Base-by-base conservation (phyloP, 64 coral and sea anemone genomes). In the Hydrozoanthus tunicans region DNA sequence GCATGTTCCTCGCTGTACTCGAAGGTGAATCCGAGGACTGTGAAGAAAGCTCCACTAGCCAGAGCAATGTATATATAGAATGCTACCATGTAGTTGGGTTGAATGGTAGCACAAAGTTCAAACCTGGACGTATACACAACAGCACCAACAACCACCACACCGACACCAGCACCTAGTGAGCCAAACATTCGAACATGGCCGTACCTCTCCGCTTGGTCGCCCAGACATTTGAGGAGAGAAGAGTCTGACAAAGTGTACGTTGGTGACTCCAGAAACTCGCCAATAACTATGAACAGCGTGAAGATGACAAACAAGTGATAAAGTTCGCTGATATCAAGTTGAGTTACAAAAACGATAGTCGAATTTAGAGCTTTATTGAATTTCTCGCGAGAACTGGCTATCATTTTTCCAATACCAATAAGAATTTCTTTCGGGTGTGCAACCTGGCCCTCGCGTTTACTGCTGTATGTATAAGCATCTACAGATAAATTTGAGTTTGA, bases 171-270 rank as follows among this genome's bases (percentile, higher is more conserved):
- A 13, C 84, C 84, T 15, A 88, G 13, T 6, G 84, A 88, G 23
- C 84, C 84, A n/a, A 88, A 88, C 84, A 88, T 88, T 88, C 84
- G 58, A 60, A 88, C 69, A 32, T 59, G 84, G n/a, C 84, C 84
- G 60, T 88, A 88, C 32, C 59, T 86, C 70, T 88, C 54, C 8
- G 51, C 55, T 7, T 74, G 20, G 7, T 88, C 84, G 3, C 84
- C 84, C 11, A 88, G 84, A 17, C 68, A 24, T 17, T 73, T 75
- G 5, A 88, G 56, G 0, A 88, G 84, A 7, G 84, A 88, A 1
- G 69, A 88, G 25, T 88, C 84, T 3, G 84, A 88, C 5, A 88
- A 24, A 0, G 84, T 75, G 84, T 88, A 88, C 1, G 84, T 88
- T 1, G 84, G 84, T 0, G 84, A 88, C 12, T 88, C 84, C 20